Evolutionary conservation across 2,113 vertebrate genomes (phyloP), one percentile per base, ranked within the genome.

Genomic region (Aphyosemion australe): DNA sequence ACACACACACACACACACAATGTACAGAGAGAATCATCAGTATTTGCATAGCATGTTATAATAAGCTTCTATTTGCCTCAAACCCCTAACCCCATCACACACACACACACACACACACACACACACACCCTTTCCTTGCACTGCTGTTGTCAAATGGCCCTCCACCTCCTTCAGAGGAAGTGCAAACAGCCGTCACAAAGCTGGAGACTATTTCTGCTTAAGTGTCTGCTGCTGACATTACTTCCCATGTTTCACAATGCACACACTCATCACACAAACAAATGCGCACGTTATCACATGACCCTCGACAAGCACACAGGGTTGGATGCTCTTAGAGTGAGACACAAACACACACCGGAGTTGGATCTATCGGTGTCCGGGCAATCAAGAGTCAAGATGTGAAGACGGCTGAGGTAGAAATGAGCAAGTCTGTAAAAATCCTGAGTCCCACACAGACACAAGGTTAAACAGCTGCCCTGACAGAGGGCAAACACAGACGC

Each of bases 201-300:
- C 58, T 59, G 32, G 65, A 42, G 41, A 77, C 82, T 83, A 82
- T 91, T 93, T 88, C 82, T 89, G 54, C 71, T 80, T 74, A 84
- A 73, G 85, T 76, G 84, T 85, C 85, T 77, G 74, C 80, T 77
- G 84, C 64, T 78, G 87, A 91, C 84, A 74, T 69, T 65, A 89
- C 88, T 94, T 94, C 92, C 91, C 90, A 92, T 89, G 91, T 92
- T 93, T 92, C 90, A 91, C 88, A 93, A 92, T 81, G 74, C 88
- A 85, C 87, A 66, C 79, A 72, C 78, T 61, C 81, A 76, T 69
- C 54, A 78, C 81, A 78, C 84, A 84, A 65, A 80, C 60, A 79
- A 62, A 75, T 15, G 26, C n/a, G 63, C 52, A 82, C 77, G 76
- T 67, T 61, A 83, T 89, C 86, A 88, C 87, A 89, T 87, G 84